A percentile compares a stretch with the other conserved stretches of the same genome.
Evolutionary conservation across 2,797 vertebrate species (phyloP).

Genomic region (Urosaurus nigricauda): DNA sequence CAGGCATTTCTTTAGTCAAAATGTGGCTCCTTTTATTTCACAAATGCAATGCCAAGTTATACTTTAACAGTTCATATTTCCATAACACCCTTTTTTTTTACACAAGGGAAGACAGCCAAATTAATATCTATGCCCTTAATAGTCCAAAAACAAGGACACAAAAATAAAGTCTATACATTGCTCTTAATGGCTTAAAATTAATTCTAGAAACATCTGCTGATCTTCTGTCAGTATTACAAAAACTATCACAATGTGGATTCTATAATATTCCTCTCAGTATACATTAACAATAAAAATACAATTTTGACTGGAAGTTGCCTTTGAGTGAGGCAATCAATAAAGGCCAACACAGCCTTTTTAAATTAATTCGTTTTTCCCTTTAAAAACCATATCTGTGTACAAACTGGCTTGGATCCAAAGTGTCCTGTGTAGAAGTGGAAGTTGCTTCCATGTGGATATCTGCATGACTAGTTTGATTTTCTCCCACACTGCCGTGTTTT

Average conservation of each 20-base stretch:
- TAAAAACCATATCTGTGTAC: neutral
- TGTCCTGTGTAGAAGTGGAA: neutral
- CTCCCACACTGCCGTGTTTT: no score
- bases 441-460: neutral
- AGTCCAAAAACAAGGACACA: constrained; percentile 10
- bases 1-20: neutral
- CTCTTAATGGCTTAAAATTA: constrained; percentile 46
- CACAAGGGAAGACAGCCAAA: constrained; percentile 21
- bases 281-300: constrained; percentile 53
- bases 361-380: neutral
- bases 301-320: constrained; percentile 44
- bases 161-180: constrained; percentile 20
- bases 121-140: constrained; percentile 17
- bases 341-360: constrained; percentile 57
- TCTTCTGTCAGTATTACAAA: constrained; percentile 39
- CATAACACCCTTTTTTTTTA: neutral
- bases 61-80: neutral
- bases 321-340: constrained; percentile 50
- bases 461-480: no score
- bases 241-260: neutral
- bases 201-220: constrained; percentile 49
- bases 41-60: neutral
- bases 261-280: constrained; percentile 40
- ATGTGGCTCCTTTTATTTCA: constrained; percentile 26
- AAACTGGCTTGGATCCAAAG: neutral